Base-by-base conservation (phyloP, 2,113 vertebrate genomes). In the Psammodynastes pulverulentus region DNA sequence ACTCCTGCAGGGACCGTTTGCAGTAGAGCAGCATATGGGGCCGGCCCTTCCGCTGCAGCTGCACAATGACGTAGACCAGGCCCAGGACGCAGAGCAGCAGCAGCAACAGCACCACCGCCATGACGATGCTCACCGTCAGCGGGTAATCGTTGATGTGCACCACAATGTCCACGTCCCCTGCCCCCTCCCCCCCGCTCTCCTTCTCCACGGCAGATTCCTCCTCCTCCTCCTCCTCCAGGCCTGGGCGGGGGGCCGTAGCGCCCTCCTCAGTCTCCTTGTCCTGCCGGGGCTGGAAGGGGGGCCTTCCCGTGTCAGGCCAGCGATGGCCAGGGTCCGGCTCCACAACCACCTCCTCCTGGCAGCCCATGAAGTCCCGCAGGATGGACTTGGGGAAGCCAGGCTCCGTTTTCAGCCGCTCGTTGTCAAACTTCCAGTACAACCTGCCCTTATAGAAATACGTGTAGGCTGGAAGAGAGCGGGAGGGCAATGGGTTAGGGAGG, bases 341-440 rank as follows among this genome's bases (percentile, higher is more conserved):
- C 0, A 97, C 97, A 58, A 97, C 95, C 93, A 98, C 96, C 79
- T 98, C 98, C 0, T 97, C 98, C 1, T 97, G 98, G 95, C 99
- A 99, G 94, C 99, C 99, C 99, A 99, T 99, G 96, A 99, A 99
- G 97, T 99, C 99, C 90, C 97, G 97, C 48, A 99, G 96, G 94
- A 99, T 99, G 93, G 99, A 99, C 94, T 99, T 99, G 53, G 99
- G 99, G 95, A 99, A 99, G 88, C 99, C 99, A 0, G 99, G 98
- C 91, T 99, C 99, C 0, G 98, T 99, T 91, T 98, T 98, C 97
- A 99, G 98, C 10, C 98, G 98, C 94, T 99, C 98, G 1, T 99
- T 99, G 98, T 99, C 98, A 0, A 99, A 99, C 95, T 99, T 99
- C 99, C 99, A 99, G 98, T 99, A 99, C 94, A 98, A 98, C 62